Evolutionary conservation across 2,888 invertebrate genomes (phyloP), one percentile per base, ranked within the genome.

Genomic region (Eudasyphora cyanicolor): DNA sequence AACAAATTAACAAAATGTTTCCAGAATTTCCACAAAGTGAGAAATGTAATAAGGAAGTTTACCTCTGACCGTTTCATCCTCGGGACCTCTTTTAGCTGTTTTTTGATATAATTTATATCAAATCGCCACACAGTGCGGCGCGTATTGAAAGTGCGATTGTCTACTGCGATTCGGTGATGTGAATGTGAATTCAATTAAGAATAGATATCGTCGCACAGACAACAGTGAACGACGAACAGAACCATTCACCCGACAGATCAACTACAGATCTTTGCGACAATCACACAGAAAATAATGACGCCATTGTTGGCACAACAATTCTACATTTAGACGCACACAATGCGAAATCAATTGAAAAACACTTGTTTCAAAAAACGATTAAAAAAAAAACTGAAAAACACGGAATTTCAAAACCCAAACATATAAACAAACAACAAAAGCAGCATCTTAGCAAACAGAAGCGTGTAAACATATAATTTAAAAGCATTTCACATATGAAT

Each of bases 271-370:
- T 51, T 45, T 57, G 4, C 57, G 64, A 27, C 57, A 67, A 57
- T 35, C 32, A 35, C 27, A 27, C 49, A 64, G n/a, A n/a, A n/a
- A n/a, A n/a, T 67, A 60, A 84, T 84, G 81, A 84, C 78, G 81
- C 76, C 78, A 81, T 78, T 81, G 76, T 84, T 78, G 78, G 71
- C 38, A 54, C 76, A 77, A 78, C 75, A 79, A 67, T 54, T 54
- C 35, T 57, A 49, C 38, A n/a, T n/a, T n/a, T n/a, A n/a, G 57
- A 38, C 74, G 27, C 19, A 71, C 19, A 71, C 84, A 84, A 81
- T 78, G 84, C 75, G 73, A 84, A 81, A 84, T 81, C 81, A 84
- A 81, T 84, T 84, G 74, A 79, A 67, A 60, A 51, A 71, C 73
- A 73, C 64, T 14, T 76, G 45, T 71, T 75, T 27, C 64, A 35